Evolutionary conservation across 2,888 invertebrate genomes (phyloP), one percentile per base, ranked within the genome.

Genomic region (Gastrophysa polygoni): DNA sequence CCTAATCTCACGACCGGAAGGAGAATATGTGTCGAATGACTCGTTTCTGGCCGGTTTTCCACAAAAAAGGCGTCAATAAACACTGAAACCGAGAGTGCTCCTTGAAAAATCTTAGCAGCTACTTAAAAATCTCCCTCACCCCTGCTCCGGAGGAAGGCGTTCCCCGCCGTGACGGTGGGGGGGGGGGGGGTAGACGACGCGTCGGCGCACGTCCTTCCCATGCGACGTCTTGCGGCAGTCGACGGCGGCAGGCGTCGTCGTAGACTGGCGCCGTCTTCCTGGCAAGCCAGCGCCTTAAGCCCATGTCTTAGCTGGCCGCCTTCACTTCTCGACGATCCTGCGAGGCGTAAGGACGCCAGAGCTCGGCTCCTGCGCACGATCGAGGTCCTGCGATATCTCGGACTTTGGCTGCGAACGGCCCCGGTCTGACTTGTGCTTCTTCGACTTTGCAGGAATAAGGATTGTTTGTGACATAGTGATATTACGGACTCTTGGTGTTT

Each of bases 141-240:
- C 66, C 73, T 72, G 76, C 79, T 80, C 80, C 79, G 78, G 72
- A 69, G 68, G 77, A 78, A 77, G 80, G 80, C 80, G 80, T 78
- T 79, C 44, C 43, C 43, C 66, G 68, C 75, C 76, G 65, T 65
- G 71, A 73, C 72, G 69, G 59, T 28, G 60, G 66, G 67, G 72
- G 73, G 68, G 71, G 68, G 70, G 70, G 74, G 75, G 68, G 74
- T n/a, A n/a, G n/a, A n/a, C n/a, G 68, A 71, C 71, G 77, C 70
- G 82, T 82, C 68, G 77, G 77, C 78, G 78, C 78, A 77, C 77
- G 73, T 71, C 76, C 74, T 70, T 68, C 77, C 77, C 77, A 77
- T 75, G 76, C 80, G 78, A 80, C 80, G 80, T 81, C 81, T 81
- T 81, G 78, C 78, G 78, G 78, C 81, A 82, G 82, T 81, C 81